Base-by-base conservation (phyloP, 2,888 invertebrate species). In the Ophion obscuratus region DNA sequence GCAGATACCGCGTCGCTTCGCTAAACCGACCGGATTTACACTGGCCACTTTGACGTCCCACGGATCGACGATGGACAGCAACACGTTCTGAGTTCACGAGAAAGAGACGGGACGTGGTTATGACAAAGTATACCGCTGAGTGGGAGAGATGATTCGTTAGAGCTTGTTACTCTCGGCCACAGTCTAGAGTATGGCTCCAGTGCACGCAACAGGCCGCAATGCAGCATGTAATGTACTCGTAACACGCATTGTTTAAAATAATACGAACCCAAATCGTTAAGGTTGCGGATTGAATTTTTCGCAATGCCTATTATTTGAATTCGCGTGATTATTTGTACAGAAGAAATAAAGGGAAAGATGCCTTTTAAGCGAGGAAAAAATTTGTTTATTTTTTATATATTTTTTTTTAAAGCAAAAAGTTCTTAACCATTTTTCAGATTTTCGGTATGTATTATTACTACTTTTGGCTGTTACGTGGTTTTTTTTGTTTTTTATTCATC, bases 31-130 rank as follows among this genome's bases (percentile, higher is more conserved):
- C 87, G 93, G 93, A 87, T 92, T 91, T 86, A 93, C 92, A 92
- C 93, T 93, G 91, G 93, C 93, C 76, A 94, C 91, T 90, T 90
- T 90, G 47, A 90, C 92, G 90, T 93, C 93, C 93, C 93, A 94
- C 88, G 93, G 93, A 90, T 94, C 92, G 87, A 91, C 92, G 89
- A 93, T 94, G 89, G 93, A 93, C 89, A 94, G 90, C 90, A 93
- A 89, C 88, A 90, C 90, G 88, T 90, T 91, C 91, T 91, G 90
- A 88, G 88, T 66, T 85, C 82, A 87, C 78, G 70, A 82, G 78
- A 87, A 81, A 84, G 82, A 88, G 84, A 86, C 80, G 74, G 66
- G 70, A 83, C 71, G 44, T 5, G 17, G 67, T 73, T 82, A 82
- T 84, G 84, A 87, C 62, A 73, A 77, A 68, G 80, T 75, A 67